Evolutionary conservation across 2,113 vertebrate species (phyloP).

Genomic region (Anolis sagrei): DNA sequence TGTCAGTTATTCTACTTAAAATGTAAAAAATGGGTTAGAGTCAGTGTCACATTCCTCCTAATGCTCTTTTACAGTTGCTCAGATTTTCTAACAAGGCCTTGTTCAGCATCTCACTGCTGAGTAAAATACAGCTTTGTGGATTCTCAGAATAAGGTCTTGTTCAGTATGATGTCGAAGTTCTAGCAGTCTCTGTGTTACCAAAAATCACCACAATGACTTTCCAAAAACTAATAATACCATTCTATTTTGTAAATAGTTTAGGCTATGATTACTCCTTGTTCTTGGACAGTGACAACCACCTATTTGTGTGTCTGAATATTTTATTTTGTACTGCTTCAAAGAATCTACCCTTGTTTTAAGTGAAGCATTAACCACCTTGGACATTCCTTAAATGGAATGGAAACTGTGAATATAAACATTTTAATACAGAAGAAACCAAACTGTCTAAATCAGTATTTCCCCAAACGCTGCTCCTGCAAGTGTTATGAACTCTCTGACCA

Average conservation of each 20-base stretch:
- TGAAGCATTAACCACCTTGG: background rate
- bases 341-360: background rate
- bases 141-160: background rate
- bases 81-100: background rate
- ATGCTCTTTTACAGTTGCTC: background rate
- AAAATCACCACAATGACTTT: background rate
- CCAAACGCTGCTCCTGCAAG: too few species aligned
- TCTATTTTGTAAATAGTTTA: background rate
- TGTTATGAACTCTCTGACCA: too few species aligned
- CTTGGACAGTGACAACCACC: background rate
- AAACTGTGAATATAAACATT: conserved; percentile 6
- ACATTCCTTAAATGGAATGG: background rate
- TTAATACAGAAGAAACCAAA: background rate
- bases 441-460: too few species aligned
- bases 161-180: background rate
- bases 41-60: background rate
- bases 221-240: background rate
- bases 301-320: background rate
- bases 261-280: background rate
- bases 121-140: background rate
- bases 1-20: background rate
- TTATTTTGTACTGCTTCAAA: background rate
- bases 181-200: background rate
- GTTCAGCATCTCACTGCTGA: background rate
- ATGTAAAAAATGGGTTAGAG: background rate